A percentile compares a stretch with the other conserved stretches of the same genome.
Evolutionary conservation across 2,113 vertebrate genomes (phyloP).

Genomic region (Cepphus grylle): DNA sequence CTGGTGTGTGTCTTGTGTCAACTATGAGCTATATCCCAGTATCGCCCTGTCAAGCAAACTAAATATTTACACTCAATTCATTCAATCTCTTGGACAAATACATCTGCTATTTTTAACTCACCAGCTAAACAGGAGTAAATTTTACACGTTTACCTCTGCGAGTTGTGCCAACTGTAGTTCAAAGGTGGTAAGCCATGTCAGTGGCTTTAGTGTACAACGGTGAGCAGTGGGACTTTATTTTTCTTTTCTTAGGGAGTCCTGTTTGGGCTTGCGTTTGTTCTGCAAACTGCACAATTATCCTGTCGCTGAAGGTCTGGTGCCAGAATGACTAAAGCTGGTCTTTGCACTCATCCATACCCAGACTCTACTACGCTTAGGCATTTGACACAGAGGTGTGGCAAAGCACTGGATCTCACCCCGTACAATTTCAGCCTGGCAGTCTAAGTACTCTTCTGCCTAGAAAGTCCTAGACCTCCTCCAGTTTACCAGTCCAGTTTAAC

Average conservation of each 20-base stretch:
- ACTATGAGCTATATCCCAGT: background rate
- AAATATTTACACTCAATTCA: constrained; percentile 8
- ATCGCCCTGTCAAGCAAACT: background rate
- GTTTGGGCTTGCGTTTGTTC: background rate
- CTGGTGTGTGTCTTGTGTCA: background rate
- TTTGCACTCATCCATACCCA: background rate
- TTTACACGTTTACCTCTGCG: background rate
- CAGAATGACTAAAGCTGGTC: background rate
- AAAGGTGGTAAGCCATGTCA: background rate
- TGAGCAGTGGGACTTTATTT: background rate
- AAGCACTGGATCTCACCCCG: background rate
- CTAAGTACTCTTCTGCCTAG: background rate
- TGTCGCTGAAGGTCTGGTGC: background rate
- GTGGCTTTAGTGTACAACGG: rapidly evolving
- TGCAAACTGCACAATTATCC: background rate
- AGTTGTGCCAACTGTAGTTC: background rate
- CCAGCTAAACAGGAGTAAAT: background rate
- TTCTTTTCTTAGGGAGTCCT: background rate
- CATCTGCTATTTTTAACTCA: background rate
- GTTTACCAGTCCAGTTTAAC: background rate
- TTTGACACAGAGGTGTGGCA: background rate
- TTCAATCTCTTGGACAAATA: background rate
- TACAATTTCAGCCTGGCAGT: background rate
- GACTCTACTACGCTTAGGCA: rapidly evolving
- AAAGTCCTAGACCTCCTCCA: background rate